Conservation (phyloP, 2,888 invertebrate species). For the Galeopsomyia nigrocyanea region DNA sequence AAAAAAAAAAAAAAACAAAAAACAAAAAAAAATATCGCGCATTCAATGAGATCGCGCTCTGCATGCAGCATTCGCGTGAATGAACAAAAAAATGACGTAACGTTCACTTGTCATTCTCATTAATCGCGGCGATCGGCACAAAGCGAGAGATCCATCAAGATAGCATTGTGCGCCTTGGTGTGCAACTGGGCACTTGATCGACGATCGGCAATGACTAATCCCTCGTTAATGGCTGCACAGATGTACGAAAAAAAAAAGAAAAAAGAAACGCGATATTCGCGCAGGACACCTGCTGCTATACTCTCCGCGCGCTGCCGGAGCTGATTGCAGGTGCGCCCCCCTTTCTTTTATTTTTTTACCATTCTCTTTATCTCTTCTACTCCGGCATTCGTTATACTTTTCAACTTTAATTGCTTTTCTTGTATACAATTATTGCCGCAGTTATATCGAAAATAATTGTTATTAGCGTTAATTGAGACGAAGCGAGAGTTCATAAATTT, state of each 20-base stretch:
- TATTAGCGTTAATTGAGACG: background rate
- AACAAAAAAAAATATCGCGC: too few relatives aligned
- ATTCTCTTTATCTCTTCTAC: too few relatives aligned
- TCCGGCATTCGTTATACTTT: too few relatives aligned
- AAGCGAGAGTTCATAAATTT: too few relatives aligned
- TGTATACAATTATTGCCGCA: constrained; percentile 9
- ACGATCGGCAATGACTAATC: constrained; percentile 63
- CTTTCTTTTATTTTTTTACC: background rate
- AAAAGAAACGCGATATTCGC: constrained; percentile 50
- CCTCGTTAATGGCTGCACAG: constrained; percentile 55
- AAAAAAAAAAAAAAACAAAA: too few relatives aligned
- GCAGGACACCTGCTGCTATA: constrained; percentile 51
- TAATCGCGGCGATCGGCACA: constrained; percentile 41
- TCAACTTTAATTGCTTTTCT: constrained; percentile 18
- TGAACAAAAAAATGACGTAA: constrained; percentile 21
- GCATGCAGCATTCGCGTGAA: too few relatives aligned
- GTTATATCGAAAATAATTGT: constrained; percentile 3
- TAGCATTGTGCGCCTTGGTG: constrained; percentile 40
- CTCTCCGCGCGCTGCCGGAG: constrained; percentile 4
- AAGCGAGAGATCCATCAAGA: constrained; percentile 33
- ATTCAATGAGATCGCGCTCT: too few relatives aligned
- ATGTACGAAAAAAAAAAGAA: background rate
- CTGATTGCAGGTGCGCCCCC: constrained; percentile 6
- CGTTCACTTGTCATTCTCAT: constrained; percentile 9
- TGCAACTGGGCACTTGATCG: constrained; percentile 54